Base-by-base conservation (phyloP, 1,140 invertebrate genomes). In the Venturia canescens region DNA sequence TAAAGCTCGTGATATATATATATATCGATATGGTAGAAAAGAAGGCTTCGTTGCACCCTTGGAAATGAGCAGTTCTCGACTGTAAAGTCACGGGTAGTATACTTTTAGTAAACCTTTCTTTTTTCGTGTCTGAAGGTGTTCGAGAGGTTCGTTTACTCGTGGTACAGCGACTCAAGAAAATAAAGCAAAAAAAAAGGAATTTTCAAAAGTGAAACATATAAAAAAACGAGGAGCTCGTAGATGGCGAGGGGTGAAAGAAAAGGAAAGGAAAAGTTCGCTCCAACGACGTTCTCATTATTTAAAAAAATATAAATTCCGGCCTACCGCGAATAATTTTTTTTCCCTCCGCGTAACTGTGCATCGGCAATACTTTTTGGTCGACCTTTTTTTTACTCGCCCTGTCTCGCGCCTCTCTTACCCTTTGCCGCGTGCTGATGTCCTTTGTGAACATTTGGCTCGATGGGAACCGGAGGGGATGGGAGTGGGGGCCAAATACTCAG, bases 121-220 rank as follows among this genome's bases (percentile, higher is more conserved):
- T 85, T 80, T 80, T 48, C 53, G 26, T 76, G 82, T 85, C 82
- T 83, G 81, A 77, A 85, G 86, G 80, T 82, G 85, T 87, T 83
- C 81, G 75, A 85, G 82, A 53, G 71, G 71, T 34, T 72, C 70
- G 34, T 21, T 48, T 34, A n/a, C 38, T 72, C 70, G 44, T 16
- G 11, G 38, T 15, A 11, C 31, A 38, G 27, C 67, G 16, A 34
- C 67, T 70, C 53, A 6, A 11, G 7, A 57, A 57, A 57, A 57
- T 21, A 57, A 57, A 57, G 13, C 53, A 3, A 23, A 57, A 57
- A 57, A 57, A 57, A 21, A 6, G n/a, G 15, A 53, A 53, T 15
- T 3, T 18, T n/a, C n/a, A n/a, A n/a, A n/a, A n/a, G 53, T n/a
- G 53, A 57, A 44, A 44, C 5, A 44, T 9, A 5, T 9, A 44